A percentile compares a stretch with the other conserved stretches of the same genome.
Evolutionary conservation across 2,797 vertebrate species (phyloP).

Genomic region (Myotis vivesi): DNA sequence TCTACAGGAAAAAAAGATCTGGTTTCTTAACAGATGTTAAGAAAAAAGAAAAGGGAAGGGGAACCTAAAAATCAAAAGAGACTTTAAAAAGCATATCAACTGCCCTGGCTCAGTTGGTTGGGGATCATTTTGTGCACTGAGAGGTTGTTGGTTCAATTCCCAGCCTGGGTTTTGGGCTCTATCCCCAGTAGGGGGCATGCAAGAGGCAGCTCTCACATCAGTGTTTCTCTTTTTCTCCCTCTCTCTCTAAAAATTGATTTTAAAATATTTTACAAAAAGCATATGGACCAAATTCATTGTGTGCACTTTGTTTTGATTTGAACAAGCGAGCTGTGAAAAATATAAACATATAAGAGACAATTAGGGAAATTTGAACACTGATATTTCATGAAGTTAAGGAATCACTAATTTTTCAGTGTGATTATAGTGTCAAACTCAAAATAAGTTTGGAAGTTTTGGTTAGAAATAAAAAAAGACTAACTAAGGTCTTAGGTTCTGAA

Average conservation of each 20-base stretch:
- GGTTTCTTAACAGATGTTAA: neutral
- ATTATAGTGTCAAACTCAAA: neutral
- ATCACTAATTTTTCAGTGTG: neutral
- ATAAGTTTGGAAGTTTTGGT: neutral
- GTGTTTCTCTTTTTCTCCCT: neutral
- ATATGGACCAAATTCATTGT: accelerated
- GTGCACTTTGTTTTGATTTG: neutral
- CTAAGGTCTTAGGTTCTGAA: neutral
- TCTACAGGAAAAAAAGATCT: neutral
- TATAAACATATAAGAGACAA: neutral
- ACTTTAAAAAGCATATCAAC: neutral
- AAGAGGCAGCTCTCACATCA: neutral
- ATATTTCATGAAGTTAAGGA: neutral
- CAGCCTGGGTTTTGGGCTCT: neutral
- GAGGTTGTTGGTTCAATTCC: neutral
- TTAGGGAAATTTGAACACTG: neutral
- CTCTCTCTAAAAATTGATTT: neutral
- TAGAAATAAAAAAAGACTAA: neutral
- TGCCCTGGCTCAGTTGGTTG: neutral
- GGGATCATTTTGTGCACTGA: neutral
- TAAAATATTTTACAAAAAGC: neutral
- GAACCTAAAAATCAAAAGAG: neutral
- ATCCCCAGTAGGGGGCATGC: neutral
- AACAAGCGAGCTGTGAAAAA: neutral
- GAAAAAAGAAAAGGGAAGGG: neutral